phyloP scores from a whole-genome alignment of 2,888 invertebrate species.

The Lasioglossum pauxillum region DNA sequence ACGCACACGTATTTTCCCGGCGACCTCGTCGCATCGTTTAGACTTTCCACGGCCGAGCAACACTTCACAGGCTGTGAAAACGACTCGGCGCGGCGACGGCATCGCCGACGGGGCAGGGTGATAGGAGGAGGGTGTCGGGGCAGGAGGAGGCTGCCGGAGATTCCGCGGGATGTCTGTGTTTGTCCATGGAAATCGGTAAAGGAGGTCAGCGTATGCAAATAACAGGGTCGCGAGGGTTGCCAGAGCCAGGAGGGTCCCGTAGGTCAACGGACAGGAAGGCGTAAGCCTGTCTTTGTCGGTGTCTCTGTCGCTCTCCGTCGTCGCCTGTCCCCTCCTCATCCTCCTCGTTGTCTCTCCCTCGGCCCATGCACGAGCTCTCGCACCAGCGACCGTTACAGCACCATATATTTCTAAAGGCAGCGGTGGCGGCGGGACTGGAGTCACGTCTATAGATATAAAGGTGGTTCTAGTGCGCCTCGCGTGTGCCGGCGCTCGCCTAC shows the following conservation, averaged over 20 bases:
- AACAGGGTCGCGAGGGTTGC: constrained; percentile 76
- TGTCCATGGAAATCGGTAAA: constrained; percentile 74
- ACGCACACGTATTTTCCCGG: constrained; percentile 18
- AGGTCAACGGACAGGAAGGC: constrained; percentile 71
- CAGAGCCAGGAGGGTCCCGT: constrained; percentile 71
- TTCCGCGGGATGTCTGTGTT: constrained; percentile 69
- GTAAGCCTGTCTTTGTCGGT: constrained; percentile 22
- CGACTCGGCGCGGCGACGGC: constrained; percentile 19
- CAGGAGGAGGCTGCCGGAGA: constrained; percentile 53
- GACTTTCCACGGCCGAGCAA: constrained; percentile 43
- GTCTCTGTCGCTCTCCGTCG: constrained; percentile 11
- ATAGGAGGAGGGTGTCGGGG: constrained; percentile 3
- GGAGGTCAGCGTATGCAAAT: constrained; percentile 80
- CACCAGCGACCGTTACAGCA: constrained; percentile 76
- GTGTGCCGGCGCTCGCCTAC: constrained; percentile 73
- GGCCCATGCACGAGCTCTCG: constrained; percentile 65
- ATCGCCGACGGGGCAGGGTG: background rate
- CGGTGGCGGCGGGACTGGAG: constrained; percentile 61
- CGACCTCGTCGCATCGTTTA: constrained; percentile 1
- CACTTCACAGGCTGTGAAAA: constrained; percentile 46
- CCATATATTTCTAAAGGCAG: constrained; percentile 77
- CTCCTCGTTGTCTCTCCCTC: constrained; percentile 57
- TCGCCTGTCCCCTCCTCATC: constrained; percentile 4
- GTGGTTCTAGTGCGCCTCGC: constrained; percentile 72
- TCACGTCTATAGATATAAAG: constrained; percentile 78